Evolutionary conservation across 2,113 vertebrate species (phyloP).

Genomic region (Otolemur garnettii): DNA sequence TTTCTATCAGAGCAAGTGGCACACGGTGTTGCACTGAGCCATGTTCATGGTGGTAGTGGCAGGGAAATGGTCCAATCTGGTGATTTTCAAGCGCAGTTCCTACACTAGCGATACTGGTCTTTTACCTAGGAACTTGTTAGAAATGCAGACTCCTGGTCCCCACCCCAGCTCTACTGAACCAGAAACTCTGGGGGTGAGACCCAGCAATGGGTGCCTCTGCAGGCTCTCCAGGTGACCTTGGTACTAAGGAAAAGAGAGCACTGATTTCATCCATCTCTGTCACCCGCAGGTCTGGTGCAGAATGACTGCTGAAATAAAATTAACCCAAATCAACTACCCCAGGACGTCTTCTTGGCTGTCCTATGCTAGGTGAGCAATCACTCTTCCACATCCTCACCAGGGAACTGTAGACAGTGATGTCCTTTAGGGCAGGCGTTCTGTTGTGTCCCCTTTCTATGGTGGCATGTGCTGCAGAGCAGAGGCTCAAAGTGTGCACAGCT

Average conservation of each 20-base stretch:
- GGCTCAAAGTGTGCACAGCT: background rate
- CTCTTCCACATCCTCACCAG: background rate
- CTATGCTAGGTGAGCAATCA: background rate
- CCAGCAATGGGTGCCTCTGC: background rate
- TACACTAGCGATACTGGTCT: no score
- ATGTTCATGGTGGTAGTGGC: background rate
- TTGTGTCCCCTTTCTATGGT: background rate
- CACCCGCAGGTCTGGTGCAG: background rate
- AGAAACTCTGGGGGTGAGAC: background rate
- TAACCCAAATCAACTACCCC: background rate
- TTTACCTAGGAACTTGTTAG: background rate
- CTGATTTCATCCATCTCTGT: background rate
- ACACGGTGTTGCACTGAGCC: background rate
- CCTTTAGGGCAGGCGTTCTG: background rate
- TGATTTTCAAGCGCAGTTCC: background rate
- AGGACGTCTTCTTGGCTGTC: background rate
- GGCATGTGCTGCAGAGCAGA: no score
- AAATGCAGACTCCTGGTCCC: background rate
- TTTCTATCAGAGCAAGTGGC: background rate
- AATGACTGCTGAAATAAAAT: background rate
- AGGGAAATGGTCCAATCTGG: background rate
- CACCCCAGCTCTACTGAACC: background rate
- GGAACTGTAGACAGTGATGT: background rate
- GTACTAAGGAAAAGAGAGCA: background rate
- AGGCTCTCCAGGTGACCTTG: background rate